Base-by-base conservation (phyloP, 2,113 vertebrate species). In the Chamaea fasciata region DNA sequence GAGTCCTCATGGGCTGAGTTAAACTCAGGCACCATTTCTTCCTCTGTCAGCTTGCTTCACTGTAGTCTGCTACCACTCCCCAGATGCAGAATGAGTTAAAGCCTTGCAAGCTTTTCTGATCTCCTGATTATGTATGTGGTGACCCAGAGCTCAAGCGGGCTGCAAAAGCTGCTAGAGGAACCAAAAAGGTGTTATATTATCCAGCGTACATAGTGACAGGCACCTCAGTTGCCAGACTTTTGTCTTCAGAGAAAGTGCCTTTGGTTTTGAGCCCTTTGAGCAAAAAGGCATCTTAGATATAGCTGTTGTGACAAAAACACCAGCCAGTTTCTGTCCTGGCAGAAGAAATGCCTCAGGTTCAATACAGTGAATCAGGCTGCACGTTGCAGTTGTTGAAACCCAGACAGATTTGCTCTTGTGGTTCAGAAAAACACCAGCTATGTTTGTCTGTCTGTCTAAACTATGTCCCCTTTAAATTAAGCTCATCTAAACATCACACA, bases 151-250 rank as follows among this genome's bases (percentile, higher is more conserved):
- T 87, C 2, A 0, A 44, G 31, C 30, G 78, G 47, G 33, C 78
- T 82, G 60, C 33, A 63, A 90, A 87, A 59, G 47, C 70, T 92
- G 42, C 31, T 39, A 13, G 42, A 90, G 42, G 31, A 67, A 75
- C 28, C 28, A 35, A 46, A 41, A 52, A 5, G 4, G 9, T 69
- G 24, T 35, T 81, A 31, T 15, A 19, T 52, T 49, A 70, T n/a
- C 41, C 37, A 24, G 26, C 0, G 0, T 3, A 75, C 4, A 1
- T n/a, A 49, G 57, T 59, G 62, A 47, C 53, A 64, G 57, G 37
- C 9, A 4, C 27, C 22, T 69, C 37, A 33, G 35, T 41, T 80
- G 49, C 41, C 64, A 82, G 27, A 56, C 24, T 74, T 47, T 18
- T 19, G 23, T 39, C 35, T 79, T 68, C 41, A 79, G 53, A 60